phyloP scores from a whole-genome alignment of 2,888 invertebrate species.

The Oxyteleia sp. region DNA sequence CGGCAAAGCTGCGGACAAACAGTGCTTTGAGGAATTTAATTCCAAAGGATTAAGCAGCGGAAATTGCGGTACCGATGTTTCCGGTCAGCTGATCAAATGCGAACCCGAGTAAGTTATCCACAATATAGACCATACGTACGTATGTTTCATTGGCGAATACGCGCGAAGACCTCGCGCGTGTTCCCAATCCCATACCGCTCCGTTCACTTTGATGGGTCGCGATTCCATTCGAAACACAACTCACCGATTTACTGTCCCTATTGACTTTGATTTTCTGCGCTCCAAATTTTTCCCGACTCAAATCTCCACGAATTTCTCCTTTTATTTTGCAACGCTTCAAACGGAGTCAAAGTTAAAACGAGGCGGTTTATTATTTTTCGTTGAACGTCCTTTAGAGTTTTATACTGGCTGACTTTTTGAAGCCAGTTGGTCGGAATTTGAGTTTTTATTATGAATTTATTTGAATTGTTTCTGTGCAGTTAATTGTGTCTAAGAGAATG shows the following conservation, averaged over 20 bases:
- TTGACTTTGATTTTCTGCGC: slow-evolving; percentile 26
- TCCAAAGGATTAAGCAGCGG: slow-evolving; percentile 98
- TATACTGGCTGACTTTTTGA: neutral
- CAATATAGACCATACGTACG: slow-evolving; percentile 24
- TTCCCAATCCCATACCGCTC: slow-evolving; percentile 7
- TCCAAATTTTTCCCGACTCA: slow-evolving; percentile 21
- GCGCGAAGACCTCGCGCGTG: slow-evolving; percentile 21
- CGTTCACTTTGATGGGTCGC: slow-evolving; percentile 50
- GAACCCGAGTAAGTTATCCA: slow-evolving; percentile 92
- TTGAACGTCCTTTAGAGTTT: neutral
- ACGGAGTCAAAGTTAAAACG: slow-evolving; percentile 8
- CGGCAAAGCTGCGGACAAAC: slow-evolving; percentile 93
- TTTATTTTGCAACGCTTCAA: slow-evolving; percentile 4
- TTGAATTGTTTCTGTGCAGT: too few relatives aligned
- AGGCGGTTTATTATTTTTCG: slow-evolving; percentile 31
- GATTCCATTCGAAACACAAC: slow-evolving; percentile 21
- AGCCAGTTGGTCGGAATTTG: neutral
- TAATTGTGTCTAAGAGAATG: too few relatives aligned
- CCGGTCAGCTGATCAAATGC: slow-evolving; percentile 94
- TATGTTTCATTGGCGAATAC: slow-evolving; percentile 35
- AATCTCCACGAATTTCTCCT: neutral
- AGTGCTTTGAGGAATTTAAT: slow-evolving; percentile 98
- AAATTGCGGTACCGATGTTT: slow-evolving; percentile 95
- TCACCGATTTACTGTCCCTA: slow-evolving; percentile 26
- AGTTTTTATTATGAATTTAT: neutral